Evolutionary conservation across 2,888 invertebrate species (phyloP).

Genomic region (Adela reaumurella): DNA sequence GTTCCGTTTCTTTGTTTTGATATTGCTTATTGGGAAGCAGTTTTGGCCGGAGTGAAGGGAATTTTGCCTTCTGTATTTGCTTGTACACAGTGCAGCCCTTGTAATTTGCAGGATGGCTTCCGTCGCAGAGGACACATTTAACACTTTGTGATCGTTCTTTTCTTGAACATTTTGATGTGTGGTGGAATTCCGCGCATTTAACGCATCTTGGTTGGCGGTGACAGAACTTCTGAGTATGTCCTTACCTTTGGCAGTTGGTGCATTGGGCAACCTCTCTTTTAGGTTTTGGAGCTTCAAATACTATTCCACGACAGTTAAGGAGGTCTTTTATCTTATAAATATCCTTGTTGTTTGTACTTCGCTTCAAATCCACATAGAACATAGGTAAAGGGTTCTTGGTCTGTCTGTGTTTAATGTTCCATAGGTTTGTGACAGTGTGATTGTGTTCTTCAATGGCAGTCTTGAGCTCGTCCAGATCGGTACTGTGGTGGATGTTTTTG

Average conservation of each 20-base stretch:
- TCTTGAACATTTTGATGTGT: conserved; percentile 6
- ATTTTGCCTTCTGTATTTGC: conserved; percentile 11
- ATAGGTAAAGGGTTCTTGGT: not conserved
- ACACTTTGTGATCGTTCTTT: conserved; percentile 12
- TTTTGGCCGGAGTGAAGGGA: not conserved
- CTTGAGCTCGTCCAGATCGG: not conserved
- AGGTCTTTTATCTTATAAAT: not conserved
- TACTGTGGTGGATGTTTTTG: not conserved
- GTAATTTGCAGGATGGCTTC: conserved; percentile 16
- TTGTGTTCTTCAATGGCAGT: not conserved
- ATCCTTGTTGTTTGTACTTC: not conserved
- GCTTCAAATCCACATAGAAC: not conserved
- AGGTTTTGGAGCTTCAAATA: conserved; percentile 13
- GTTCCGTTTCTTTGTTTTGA: too few species aligned
- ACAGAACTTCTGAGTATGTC: conserved; percentile 14
- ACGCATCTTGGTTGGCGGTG: conserved; percentile 12
- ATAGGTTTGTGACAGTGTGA: not conserved
- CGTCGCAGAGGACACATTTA: conserved; percentile 14
- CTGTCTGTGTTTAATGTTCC: not conserved
- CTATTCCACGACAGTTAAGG: conserved; percentile 6
- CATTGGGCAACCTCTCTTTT: conserved; percentile 13
- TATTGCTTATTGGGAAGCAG: too few species aligned
- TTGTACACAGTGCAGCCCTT: conserved; percentile 12
- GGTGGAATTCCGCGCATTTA: conserved; percentile 13
- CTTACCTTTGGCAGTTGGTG: conserved; percentile 14